Conservation (phyloP, 2,888 invertebrate species). For the Phortica okadai region DNA sequence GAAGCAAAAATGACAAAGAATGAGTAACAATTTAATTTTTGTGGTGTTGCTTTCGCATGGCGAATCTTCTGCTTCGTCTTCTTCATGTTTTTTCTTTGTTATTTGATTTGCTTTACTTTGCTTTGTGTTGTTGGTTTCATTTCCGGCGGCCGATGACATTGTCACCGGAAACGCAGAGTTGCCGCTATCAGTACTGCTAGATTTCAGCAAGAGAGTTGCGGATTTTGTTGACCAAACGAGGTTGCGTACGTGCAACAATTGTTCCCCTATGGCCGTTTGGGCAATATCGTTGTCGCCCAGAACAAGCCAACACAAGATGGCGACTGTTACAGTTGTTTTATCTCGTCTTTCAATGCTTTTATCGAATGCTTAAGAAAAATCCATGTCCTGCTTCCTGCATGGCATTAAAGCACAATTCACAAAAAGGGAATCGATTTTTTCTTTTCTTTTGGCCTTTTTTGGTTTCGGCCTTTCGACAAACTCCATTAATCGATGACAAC, state of each 20-base stretch:
- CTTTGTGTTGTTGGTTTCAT: constrained; percentile 55
- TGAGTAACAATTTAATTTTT: constrained; percentile 47
- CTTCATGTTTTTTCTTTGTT: constrained; percentile 37
- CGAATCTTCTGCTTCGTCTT: constrained; percentile 4
- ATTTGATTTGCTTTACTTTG: constrained; percentile 47
- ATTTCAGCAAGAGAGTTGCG: constrained; percentile 43
- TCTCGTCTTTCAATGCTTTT: constrained; percentile 49
- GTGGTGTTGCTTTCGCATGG: constrained; percentile 18
- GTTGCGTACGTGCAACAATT: constrained; percentile 38
- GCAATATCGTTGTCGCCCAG: constrained; percentile 48
- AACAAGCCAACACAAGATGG: constrained; percentile 58
- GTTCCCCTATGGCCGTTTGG: constrained; percentile 33
- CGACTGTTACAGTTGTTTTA: constrained; percentile 52
- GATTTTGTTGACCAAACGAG: constrained; percentile 3
- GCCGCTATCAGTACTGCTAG: constrained; percentile 64
- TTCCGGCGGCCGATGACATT: constrained; percentile 63
- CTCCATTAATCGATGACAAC: not conserved
- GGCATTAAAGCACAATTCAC: constrained; percentile 32
- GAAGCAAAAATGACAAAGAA: constrained; percentile 45
- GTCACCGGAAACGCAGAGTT: constrained; percentile 61
- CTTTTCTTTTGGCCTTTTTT: too few relatives aligned
- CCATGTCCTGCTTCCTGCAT: constrained; percentile 53
- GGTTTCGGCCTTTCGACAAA: not conserved
- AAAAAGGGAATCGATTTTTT: not conserved
- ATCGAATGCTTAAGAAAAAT: constrained; percentile 61